These are phyloP conservation scores for Empis stercorea DNA, from an alignment of 2,888 invertebrate genomes.

Conservation along the genomic window DNA sequence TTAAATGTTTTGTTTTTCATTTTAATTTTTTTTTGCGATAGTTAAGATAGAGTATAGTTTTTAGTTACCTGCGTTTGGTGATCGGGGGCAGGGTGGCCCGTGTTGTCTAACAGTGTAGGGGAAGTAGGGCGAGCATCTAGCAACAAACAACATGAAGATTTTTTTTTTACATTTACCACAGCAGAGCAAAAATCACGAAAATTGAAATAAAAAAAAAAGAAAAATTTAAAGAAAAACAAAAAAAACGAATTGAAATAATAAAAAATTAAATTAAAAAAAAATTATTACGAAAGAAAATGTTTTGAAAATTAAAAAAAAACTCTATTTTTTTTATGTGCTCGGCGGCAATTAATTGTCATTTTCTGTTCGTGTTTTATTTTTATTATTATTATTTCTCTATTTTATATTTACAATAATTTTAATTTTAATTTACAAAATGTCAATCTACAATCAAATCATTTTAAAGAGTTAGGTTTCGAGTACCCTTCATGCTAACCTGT, in stretches of 20 bases:
- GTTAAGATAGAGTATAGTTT: constrained; percentile 28
- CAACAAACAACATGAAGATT: constrained; percentile 72
- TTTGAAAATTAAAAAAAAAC: neutral
- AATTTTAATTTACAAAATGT: too few relatives aligned
- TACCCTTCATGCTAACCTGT: too few relatives aligned
- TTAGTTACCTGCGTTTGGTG: constrained; percentile 57
- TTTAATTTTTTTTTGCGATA: neutral
- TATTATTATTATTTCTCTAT: too few relatives aligned
- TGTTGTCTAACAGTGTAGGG: constrained; percentile 79
- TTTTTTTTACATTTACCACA: constrained; percentile 36
- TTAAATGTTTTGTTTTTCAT: neutral
- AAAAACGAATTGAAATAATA: neutral
- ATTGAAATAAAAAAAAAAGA: neutral
- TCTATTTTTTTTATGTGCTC: too few relatives aligned
- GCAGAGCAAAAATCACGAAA: constrained; percentile 30
- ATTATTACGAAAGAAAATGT: neutral
- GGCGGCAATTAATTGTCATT: too few relatives aligned
- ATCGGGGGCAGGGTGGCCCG: constrained; percentile 63
- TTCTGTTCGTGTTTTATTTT: too few relatives aligned
- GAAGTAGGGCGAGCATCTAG: constrained; percentile 87
- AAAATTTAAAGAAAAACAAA: neutral
- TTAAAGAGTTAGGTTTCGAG: too few relatives aligned
- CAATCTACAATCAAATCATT: too few relatives aligned
- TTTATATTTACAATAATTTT: too few relatives aligned
- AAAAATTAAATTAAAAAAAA: neutral